These are phyloP conservation scores for Manis crassicaudata DNA, from an alignment of 2,797 vertebrate genomes.

Conservation along the genomic window DNA sequence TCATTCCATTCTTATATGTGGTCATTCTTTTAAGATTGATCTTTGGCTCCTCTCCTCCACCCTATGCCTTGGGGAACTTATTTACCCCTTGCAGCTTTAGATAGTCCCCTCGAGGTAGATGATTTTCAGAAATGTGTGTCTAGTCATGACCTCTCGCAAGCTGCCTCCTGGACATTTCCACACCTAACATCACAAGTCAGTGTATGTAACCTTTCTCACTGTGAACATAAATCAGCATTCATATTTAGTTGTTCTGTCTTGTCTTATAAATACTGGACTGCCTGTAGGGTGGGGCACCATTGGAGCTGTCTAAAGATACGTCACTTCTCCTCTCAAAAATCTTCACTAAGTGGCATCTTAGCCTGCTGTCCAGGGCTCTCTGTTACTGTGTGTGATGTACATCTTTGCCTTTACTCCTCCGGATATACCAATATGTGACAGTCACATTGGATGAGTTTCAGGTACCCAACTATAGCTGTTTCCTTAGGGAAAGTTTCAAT, in stretches of 20 bases:
- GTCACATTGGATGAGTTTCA: not conserved
- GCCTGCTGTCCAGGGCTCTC: not conserved
- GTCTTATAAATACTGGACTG: not conserved
- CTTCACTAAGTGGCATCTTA: not conserved
- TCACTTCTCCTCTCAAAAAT: not conserved
- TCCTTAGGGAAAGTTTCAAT: not conserved
- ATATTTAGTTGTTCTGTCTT: not conserved
- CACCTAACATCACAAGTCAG: not conserved
- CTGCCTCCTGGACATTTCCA: not conserved
- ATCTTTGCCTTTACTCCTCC: not conserved
- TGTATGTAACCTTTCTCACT: not conserved
- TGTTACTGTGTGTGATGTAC: not conserved
- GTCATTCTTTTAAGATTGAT: not conserved
- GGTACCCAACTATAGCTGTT: not conserved
- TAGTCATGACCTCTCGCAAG: not conserved
- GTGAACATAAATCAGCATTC: not conserved
- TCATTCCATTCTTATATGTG: not conserved
- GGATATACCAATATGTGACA: not conserved
- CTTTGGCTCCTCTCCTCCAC: not conserved
- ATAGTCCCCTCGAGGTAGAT: not conserved
- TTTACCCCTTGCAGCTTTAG: not conserved
- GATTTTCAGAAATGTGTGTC: not conserved
- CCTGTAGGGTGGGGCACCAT: not conserved
- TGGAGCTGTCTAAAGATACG: not conserved
- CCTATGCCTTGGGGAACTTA: not conserved